A percentile compares a stretch with the other conserved stretches of the same genome.
Conservation (phyloP, 2,797 vertebrate genomes). For the Dallia pectoralis region DNA sequence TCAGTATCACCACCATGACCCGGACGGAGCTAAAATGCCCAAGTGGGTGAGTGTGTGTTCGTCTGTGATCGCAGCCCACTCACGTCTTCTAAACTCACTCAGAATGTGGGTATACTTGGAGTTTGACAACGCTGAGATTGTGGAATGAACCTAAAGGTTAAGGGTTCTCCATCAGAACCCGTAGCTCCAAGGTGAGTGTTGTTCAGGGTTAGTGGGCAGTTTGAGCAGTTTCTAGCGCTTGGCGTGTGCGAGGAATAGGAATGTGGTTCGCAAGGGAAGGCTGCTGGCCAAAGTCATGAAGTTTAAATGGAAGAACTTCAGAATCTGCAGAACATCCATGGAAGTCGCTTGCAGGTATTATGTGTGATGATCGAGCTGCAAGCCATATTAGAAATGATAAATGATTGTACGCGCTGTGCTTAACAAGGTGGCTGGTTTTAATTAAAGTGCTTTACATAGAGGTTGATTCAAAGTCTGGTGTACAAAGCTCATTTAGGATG, state of each 20-base stretch:
- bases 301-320: conserved; percentile 11
- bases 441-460: not conserved
- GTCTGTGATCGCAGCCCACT: not conserved
- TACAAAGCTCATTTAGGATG: conserved; percentile 7
- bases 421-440: not conserved
- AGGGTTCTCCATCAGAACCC: conserved; percentile 7
- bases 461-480: not conserved
- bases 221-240: not conserved
- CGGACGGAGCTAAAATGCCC: conserved; percentile 70
- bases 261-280: conserved; percentile 6
- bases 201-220: not conserved
- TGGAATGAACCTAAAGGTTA: conserved; percentile 41
- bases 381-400: not conserved
- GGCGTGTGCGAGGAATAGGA: conserved; percentile 15
- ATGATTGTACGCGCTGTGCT: not conserved
- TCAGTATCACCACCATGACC: conserved; percentile 73
- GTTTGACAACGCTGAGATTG: conserved; percentile 2
- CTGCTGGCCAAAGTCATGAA: conserved; percentile 22
- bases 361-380: not conserved
- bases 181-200: conserved; percentile 3
- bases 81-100: not conserved
- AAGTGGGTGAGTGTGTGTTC: conserved; percentile 60
- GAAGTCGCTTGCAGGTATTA: no score
- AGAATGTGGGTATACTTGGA: not conserved
- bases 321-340: not conserved